These are phyloP conservation scores for Ostrea denselamellosa DNA, from an alignment of 1,140 invertebrate genomes.

Conservation along the genomic window DNA sequence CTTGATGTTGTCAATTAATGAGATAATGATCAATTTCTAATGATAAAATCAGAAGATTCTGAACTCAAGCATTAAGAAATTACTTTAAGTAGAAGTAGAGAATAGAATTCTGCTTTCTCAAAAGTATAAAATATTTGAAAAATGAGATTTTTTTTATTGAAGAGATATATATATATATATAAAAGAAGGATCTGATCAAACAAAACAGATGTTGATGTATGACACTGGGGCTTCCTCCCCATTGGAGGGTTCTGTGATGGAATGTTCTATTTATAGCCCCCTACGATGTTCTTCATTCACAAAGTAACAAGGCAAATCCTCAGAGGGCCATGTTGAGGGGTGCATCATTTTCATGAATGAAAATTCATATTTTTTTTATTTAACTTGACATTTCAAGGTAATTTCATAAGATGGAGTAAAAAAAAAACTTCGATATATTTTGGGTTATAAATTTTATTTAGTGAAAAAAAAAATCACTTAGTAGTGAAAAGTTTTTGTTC, in stretches of 20 bases:
- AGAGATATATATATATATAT: neutral
- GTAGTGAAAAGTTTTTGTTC: too few relatives aligned
- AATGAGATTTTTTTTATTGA: slow-evolving; percentile 12
- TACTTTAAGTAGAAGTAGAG: neutral
- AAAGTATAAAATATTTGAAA: neutral
- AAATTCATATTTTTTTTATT: slow-evolving; percentile 17
- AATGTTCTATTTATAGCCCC: slow-evolving; percentile 51
- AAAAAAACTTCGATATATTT: too few relatives aligned
- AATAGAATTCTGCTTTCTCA: neutral
- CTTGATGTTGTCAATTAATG: neutral
- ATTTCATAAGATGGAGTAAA: neutral
- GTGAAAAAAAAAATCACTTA: too few relatives aligned
- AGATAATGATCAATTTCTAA: neutral
- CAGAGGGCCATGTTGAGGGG: slow-evolving; percentile 18
- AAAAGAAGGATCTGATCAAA: slow-evolving; percentile 21
- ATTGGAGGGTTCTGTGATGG: slow-evolving; percentile 30
- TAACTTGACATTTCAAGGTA: neutral
- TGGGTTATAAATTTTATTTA: too few relatives aligned
- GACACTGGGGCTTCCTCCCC: slow-evolving; percentile 31
- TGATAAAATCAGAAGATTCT: neutral
- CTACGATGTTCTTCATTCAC: slow-evolving; percentile 53
- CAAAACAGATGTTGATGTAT: slow-evolving; percentile 47
- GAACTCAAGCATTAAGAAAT: neutral
- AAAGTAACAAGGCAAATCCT: slow-evolving; percentile 46
- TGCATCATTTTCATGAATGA: slow-evolving; percentile 37